A percentile compares a stretch with the other conserved stretches of the same genome.
Evolutionary conservation across 1,140 invertebrate species (phyloP).

Genomic region (Drosophila ercepeae): DNA sequence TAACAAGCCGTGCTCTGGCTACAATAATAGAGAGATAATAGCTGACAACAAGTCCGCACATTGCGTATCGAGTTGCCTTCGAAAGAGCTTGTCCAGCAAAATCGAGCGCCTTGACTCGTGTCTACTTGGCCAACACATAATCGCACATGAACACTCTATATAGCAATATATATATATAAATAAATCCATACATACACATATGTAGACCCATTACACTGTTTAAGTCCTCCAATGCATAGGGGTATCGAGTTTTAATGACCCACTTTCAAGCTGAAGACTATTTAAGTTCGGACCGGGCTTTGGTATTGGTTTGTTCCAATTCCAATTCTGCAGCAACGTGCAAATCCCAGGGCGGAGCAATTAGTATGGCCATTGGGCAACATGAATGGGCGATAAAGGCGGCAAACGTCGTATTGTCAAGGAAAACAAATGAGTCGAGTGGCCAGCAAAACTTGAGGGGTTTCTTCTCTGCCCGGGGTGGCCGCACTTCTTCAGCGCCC

Average conservation of each 20-base stretch:
- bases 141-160: slow-evolving; percentile 22
- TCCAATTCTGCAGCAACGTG: slow-evolving; percentile 32
- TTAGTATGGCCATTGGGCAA: slow-evolving; percentile 62
- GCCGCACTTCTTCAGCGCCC: slow-evolving; percentile 20
- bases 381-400: slow-evolving; percentile 48
- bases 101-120: slow-evolving; percentile 73
- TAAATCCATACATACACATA: slow-evolving; percentile 7
- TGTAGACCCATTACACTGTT: neutral
- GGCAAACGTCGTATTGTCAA: slow-evolving; percentile 61
- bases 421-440: slow-evolving; percentile 68
- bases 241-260: slow-evolving; percentile 80
- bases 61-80: slow-evolving; percentile 73
- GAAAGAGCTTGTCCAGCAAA: slow-evolving; percentile 59
- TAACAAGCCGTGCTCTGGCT: slow-evolving; percentile 15
- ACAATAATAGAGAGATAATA: slow-evolving; percentile 36
- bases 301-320: slow-evolving; percentile 74
- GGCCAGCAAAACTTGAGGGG: slow-evolving; percentile 39
- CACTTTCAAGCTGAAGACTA: slow-evolving; percentile 73
- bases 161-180: neutral
- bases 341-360: slow-evolving; percentile 70
- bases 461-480: slow-evolving; percentile 34
- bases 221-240: neutral
- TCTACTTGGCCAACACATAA: slow-evolving; percentile 66
- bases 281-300: slow-evolving; percentile 58
- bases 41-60: slow-evolving; percentile 44